Evolutionary conservation across 64 coral and sea anemone genomes (phyloP).

Genomic region (Astreopora myriophthalma): DNA sequence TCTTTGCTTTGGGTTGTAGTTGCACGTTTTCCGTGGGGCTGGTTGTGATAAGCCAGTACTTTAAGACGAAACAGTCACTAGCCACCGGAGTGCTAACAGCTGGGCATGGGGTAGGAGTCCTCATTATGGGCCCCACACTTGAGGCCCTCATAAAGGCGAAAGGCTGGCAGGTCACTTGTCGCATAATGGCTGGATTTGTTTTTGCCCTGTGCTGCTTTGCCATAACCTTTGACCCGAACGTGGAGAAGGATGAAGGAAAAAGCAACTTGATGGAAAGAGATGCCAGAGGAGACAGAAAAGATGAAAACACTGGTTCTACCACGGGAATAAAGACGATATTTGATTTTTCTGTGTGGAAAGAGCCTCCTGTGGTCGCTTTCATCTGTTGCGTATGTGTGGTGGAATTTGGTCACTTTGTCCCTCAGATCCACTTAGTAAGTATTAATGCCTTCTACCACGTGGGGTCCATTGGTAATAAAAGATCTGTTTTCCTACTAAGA

Average conservation of each 20-base stretch:
- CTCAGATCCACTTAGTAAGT: conserved; percentile 75
- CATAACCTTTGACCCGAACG: conserved; percentile 1
- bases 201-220: not conserved
- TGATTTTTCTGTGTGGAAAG: conserved; percentile 47
- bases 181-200: conserved; percentile 7
- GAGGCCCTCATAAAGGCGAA: not conserved
- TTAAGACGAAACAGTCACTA: conserved; percentile 39
- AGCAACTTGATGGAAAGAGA: not conserved
- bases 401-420: conserved; percentile 68
- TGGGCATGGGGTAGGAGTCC: conserved; percentile 6
- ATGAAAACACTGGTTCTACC: not conserved
- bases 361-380: not conserved
- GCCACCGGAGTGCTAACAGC: conserved; percentile 28
- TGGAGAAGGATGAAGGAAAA: not conserved
- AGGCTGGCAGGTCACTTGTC: not conserved
- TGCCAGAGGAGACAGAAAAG: not conserved
- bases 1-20: conserved; percentile 43
- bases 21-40: conserved; percentile 37
- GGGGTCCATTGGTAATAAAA: too few species aligned
- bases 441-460: too few species aligned
- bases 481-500: too few species aligned
- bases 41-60: conserved; percentile 58
- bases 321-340: conserved; percentile 18
- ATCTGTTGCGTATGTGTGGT: not conserved
- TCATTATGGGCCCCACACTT: not conserved